These are phyloP conservation scores for Sinella curviseta DNA, from an alignment of 1,140 invertebrate species.

Conservation along the genomic window DNA sequence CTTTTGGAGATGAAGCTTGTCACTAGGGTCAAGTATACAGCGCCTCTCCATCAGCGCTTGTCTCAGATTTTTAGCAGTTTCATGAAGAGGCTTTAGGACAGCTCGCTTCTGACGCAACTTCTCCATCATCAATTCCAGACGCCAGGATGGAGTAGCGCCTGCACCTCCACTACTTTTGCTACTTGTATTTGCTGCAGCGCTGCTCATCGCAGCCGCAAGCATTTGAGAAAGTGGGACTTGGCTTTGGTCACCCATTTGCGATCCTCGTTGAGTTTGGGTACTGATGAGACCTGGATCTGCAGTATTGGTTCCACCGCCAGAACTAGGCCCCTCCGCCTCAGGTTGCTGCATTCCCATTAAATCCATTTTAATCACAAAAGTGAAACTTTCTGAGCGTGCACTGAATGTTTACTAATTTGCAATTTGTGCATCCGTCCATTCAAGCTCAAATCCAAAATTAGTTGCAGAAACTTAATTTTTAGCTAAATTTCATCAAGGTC, in stretches of 20 bases:
- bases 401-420: background rate
- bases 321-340: background rate
- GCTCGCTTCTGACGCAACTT: conserved; percentile 75
- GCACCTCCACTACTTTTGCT: conserved; percentile 33
- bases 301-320: background rate
- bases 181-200: background rate
- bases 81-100: conserved; percentile 75
- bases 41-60: conserved; percentile 81
- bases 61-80: conserved; percentile 80
- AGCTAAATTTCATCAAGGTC: no score
- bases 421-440: background rate
- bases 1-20: conserved; percentile 80
- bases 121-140: conserved; percentile 81
- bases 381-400: background rate
- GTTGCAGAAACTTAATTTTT: no score
- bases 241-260: background rate
- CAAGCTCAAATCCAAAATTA: background rate
- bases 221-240: background rate
- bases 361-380: background rate
- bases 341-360: background rate
- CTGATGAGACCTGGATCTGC: background rate
- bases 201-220: background rate
- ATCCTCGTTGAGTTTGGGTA: background rate
- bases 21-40: conserved; percentile 76
- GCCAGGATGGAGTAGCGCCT: conserved; percentile 50